phyloP scores from a whole-genome alignment of 1,140 invertebrate genomes.

The Drosophila asahinai region DNA sequence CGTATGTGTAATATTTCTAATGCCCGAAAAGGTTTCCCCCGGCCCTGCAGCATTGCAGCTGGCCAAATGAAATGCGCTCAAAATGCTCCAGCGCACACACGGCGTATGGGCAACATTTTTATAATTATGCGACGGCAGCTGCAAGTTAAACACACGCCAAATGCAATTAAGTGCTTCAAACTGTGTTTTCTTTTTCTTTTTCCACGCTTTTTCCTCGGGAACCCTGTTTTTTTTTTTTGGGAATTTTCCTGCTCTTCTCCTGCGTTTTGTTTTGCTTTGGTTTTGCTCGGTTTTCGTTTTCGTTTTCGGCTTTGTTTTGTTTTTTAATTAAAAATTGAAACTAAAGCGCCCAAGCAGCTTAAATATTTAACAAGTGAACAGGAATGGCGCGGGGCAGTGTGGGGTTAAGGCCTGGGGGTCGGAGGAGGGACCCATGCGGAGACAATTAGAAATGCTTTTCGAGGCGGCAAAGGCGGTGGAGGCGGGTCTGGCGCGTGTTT shows the following conservation, averaged over 20 bases:
- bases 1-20: slow-evolving; percentile 62
- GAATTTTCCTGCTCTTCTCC: not conserved
- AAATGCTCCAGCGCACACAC: slow-evolving; percentile 36
- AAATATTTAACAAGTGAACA: slow-evolving; percentile 46
- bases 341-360: slow-evolving; percentile 54
- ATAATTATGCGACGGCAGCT: slow-evolving; percentile 70
- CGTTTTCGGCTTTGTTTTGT: slow-evolving; percentile 36
- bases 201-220: not conserved
- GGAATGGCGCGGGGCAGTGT: slow-evolving; percentile 1
- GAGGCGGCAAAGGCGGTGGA: not conserved
- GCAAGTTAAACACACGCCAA: slow-evolving; percentile 63
- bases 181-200: slow-evolving; percentile 55
- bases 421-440: slow-evolving; percentile 16
- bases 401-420: not conserved
- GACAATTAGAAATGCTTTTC: slow-evolving; percentile 41
- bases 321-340: slow-evolving; percentile 70
- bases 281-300: slow-evolving; percentile 17
- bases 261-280: slow-evolving; percentile 7
- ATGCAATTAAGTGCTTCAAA: slow-evolving; percentile 67
- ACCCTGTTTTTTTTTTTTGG: not conserved
- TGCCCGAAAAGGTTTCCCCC: slow-evolving; percentile 25
- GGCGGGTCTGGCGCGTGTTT: slow-evolving; percentile 7
- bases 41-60: slow-evolving; percentile 33
- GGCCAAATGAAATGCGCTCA: slow-evolving; percentile 45
- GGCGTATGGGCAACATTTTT: slow-evolving; percentile 71